Conservation (phyloP, 2,797 vertebrate genomes). For the Pristis pectinata region DNA sequence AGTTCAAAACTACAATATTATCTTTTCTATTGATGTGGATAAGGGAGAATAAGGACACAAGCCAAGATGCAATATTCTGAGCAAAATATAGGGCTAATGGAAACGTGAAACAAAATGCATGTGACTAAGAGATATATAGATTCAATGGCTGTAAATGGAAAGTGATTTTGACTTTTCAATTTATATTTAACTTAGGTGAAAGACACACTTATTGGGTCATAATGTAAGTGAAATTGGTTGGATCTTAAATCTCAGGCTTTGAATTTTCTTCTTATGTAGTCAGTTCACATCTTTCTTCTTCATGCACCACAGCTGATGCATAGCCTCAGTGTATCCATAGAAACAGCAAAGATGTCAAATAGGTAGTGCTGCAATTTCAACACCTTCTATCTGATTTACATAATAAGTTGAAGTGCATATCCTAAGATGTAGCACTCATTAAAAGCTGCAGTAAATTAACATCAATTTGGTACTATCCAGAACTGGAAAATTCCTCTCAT, state of each 20-base stretch:
- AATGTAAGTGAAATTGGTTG: slow-evolving; percentile 17
- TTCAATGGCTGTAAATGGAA: background rate
- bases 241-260: background rate
- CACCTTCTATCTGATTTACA: background rate
- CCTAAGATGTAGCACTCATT: background rate
- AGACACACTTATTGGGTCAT: background rate
- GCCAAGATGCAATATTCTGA: background rate
- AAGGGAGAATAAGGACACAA: background rate
- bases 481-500: too few relatives aligned
- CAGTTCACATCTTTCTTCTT: slow-evolving; percentile 33
- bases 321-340: slow-evolving; percentile 30
- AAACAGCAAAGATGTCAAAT: slow-evolving; percentile 17
- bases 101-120: background rate
- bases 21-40: background rate
- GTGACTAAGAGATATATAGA: background rate
- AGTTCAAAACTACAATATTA: background rate
- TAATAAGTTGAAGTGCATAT: background rate
- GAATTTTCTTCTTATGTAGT: slow-evolving; percentile 26
- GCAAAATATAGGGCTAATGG: background rate
- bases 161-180: slow-evolving; percentile 27
- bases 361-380: slow-evolving; percentile 3
- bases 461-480: background rate
- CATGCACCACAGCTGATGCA: slow-evolving; percentile 15
- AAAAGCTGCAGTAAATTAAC: slow-evolving; percentile 15
- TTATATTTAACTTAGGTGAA: slow-evolving; percentile 11